Conservation (phyloP, 2,797 vertebrate genomes). For the Leucoraja ocellata region DNA sequence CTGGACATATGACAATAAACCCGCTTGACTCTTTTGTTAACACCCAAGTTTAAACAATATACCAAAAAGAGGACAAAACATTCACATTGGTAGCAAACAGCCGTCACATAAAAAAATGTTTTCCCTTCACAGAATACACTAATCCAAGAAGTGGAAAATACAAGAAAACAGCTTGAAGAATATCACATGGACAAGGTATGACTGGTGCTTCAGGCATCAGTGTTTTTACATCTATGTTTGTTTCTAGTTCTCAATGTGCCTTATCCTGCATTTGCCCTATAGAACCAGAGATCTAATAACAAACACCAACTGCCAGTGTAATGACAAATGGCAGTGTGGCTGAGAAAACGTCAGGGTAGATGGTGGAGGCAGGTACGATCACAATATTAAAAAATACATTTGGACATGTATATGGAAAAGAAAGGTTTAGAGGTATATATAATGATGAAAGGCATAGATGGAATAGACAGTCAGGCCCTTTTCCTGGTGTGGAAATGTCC, state of each 20-base stretch:
- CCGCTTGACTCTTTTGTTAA: not conserved
- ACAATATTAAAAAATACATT: no score
- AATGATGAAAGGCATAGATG: no score
- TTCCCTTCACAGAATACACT: constrained; percentile 69
- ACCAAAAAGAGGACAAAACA: not conserved
- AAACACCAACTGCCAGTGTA: not conserved
- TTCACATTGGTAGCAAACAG: not conserved
- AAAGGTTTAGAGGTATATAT: no score
- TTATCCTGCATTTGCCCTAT: not conserved
- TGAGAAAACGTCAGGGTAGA: no score
- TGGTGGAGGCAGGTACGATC: no score
- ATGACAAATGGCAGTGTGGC: no score
- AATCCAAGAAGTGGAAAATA: constrained; percentile 86
- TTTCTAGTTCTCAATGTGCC: not conserved
- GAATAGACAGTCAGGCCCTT: no score
- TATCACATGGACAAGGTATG: constrained; percentile 84
- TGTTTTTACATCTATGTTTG: not conserved
- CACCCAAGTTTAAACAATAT: not conserved
- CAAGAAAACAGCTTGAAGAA: constrained; percentile 86
- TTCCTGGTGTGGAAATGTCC: no score
- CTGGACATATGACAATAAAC: no score
- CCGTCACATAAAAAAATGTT: not conserved
- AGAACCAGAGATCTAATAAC: not conserved
- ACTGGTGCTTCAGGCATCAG: not conserved
- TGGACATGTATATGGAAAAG: no score